These are phyloP conservation scores for Crocuta crocuta DNA, from an alignment of 2,113 vertebrate genomes.

Conservation along the genomic window DNA sequence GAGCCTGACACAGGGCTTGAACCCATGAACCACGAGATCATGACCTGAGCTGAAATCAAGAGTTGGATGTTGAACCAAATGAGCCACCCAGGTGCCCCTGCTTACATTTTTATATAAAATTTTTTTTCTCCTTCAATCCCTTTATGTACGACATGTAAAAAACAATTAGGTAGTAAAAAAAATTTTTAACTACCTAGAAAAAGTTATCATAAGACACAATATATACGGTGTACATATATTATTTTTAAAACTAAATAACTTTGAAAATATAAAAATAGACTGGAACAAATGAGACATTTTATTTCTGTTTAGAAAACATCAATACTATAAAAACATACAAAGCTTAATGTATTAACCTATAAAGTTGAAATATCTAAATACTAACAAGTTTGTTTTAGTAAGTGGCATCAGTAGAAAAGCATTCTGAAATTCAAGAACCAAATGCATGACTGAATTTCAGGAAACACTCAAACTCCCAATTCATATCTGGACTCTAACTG, in stretches of 20 bases:
- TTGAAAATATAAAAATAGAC: background rate
- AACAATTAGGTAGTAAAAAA: conserved; percentile 12
- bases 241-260: background rate
- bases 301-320: background rate
- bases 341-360: background rate
- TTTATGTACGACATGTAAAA: background rate
- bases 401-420: background rate
- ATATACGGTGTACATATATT: background rate
- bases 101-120: background rate
- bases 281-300: background rate
- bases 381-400: conserved; percentile 5
- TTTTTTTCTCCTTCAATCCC: background rate
- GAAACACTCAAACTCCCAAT: background rate
- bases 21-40: too few relatives aligned
- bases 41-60: too few relatives aligned
- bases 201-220: background rate
- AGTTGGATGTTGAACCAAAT: too few relatives aligned
- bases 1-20: too few relatives aligned
- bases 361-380: background rate
- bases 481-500: background rate
- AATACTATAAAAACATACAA: background rate
- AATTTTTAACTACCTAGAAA: background rate
- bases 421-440: background rate
- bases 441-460: background rate
- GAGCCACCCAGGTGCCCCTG: background rate